Evolutionary conservation across 2,113 vertebrate species (phyloP).

Genomic region (Martes martes): DNA sequence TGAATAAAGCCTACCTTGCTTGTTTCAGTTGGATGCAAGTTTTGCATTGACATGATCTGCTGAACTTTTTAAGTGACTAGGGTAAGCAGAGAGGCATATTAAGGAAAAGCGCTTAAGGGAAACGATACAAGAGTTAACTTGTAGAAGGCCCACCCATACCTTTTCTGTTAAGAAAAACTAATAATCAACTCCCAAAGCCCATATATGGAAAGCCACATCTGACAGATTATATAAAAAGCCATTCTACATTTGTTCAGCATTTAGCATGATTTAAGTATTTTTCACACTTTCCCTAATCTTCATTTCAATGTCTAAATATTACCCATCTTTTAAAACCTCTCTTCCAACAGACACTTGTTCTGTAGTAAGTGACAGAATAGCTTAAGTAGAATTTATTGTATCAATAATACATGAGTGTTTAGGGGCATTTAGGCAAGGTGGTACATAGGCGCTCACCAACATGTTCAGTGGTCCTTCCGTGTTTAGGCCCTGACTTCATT

Average conservation of each 20-base stretch:
- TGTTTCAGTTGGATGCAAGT: not conserved
- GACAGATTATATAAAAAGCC: not conserved
- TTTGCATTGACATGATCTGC: not conserved
- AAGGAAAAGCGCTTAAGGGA: not conserved
- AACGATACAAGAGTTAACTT: not conserved
- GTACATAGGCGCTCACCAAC: not conserved
- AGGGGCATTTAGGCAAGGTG: not conserved
- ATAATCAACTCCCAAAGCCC: not conserved
- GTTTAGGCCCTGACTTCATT: not conserved
- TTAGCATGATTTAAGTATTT: not conserved
- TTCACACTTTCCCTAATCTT: not conserved
- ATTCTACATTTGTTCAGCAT: not conserved
- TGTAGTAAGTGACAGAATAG: not conserved
- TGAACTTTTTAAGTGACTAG: not conserved
- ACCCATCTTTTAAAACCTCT: not conserved
- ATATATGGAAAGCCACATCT: not conserved
- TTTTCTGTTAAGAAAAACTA: not conserved
- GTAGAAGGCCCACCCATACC: not conserved
- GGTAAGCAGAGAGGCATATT: not conserved
- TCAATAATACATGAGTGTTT: not conserved
- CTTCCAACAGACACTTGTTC: not conserved
- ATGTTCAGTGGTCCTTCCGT: not conserved
- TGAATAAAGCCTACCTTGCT: not conserved
- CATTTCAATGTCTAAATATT: not conserved
- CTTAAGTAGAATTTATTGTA: not conserved